Evolutionary conservation across 2,888 invertebrate species (phyloP), one percentile per base, ranked within the genome.

Genomic region (Diaperis boleti): DNA sequence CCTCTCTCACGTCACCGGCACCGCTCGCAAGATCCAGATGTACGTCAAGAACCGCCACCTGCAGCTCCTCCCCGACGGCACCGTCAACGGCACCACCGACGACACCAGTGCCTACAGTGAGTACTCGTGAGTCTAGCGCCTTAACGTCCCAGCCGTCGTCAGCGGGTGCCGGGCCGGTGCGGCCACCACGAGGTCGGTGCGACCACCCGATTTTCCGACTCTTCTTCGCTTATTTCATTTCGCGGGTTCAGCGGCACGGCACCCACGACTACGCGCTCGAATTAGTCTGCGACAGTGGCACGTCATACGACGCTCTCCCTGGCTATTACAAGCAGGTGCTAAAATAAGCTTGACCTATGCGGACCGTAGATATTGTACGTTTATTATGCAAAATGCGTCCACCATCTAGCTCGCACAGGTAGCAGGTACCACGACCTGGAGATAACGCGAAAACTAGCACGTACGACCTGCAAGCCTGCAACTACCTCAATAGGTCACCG

Each of bases 21-120:
- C 90, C 64, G 87, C 89, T 69, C 86, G 92, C 75, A 92, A 91
- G 79, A 92, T 93, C 78, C 91, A 91, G 84, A 87, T 94, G 87
- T 92, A 89, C 85, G 89, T 94, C 83, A 92, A 90, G 84, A 90
- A 92, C 84, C 87, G 89, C 74, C 90, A 91, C 81, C 86, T 94
- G 72, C 93, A 93, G 84, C 85, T 94, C 76, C 83, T 92, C 83
- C 91, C 91, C 72, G 92, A 92, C 84, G 93, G 93, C 81, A 89
- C 89, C 75, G 92, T 94, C 82, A 92, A 92, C 85, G 92, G 93
- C 74, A 92, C 92, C 79, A 87, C 86, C 79, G 89, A 92, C 81
- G 89, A 89, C 83, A 86, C 86, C 81, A 92, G 91, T 84, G 89
- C 89, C 84, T 91, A 91, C 87, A 92, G 93, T 93, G 81, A 93